Conservation (phyloP, 2,888 invertebrate species). For the Xanthorhoe spadicearia region DNA sequence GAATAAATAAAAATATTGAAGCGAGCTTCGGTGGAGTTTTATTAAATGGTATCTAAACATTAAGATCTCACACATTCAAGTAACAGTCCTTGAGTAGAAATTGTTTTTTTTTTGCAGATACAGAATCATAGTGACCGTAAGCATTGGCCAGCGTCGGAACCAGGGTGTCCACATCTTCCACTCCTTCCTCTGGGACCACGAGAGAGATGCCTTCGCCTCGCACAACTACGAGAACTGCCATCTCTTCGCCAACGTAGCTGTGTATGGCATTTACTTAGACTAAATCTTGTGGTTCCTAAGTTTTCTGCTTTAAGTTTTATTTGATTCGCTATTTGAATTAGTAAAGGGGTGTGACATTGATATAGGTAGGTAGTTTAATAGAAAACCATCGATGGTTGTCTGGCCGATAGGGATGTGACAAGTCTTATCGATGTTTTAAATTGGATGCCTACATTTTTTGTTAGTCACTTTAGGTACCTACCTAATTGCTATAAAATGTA, state of each 20-base stretch:
- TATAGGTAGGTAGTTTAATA: too few relatives aligned
- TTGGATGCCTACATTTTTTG: neutral
- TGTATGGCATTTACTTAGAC: slow-evolving; percentile 89
- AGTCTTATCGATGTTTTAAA: neutral
- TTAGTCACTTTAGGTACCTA: neutral
- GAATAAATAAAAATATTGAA: too few relatives aligned
- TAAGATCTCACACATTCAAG: too few relatives aligned
- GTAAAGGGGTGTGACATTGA: neutral
- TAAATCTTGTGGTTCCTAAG: slow-evolving; percentile 57
- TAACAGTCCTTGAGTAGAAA: neutral
- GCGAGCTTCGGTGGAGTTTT: too few relatives aligned
- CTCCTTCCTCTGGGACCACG: slow-evolving; percentile 88
- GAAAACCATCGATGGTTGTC: too few relatives aligned
- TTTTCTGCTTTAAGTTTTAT: neutral
- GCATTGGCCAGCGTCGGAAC: slow-evolving; percentile 87
- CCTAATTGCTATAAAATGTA: neutral
- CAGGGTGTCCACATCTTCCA: slow-evolving; percentile 86
- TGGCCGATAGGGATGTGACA: neutral
- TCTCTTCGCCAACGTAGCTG: slow-evolving; percentile 86
- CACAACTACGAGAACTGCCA: slow-evolving; percentile 86
- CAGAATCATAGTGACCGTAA: slow-evolving; percentile 86
- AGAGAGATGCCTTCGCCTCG: slow-evolving; percentile 86
- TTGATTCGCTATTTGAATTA: neutral
- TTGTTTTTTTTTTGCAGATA: slow-evolving; percentile 80
- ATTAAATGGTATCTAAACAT: too few relatives aligned